These are phyloP conservation scores for Myripristis jacobus DNA, from an alignment of 2,797 vertebrate genomes.

Conservation along the genomic window DNA sequence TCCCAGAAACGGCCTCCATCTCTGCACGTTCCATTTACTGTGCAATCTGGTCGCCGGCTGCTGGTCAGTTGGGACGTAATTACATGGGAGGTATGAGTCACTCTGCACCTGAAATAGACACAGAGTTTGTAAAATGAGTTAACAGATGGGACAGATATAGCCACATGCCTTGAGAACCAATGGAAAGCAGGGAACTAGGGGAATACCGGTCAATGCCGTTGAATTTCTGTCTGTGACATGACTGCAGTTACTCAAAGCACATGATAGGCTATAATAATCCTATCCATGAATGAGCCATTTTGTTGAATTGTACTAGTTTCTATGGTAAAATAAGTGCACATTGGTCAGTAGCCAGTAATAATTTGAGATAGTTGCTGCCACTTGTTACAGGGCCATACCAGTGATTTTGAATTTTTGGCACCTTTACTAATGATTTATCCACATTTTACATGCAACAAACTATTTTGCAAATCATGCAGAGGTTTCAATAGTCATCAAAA, in stretches of 20 bases:
- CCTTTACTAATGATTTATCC: no score
- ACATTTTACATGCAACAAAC: no score
- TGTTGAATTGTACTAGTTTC: not conserved
- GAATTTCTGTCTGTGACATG: not conserved
- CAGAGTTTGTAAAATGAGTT: slow-evolving; percentile 32
- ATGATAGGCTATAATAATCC: not conserved
- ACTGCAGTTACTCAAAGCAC: not conserved
- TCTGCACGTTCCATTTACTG: slow-evolving; percentile 56
- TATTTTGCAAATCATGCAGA: no score
- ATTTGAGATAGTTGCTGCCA: not conserved
- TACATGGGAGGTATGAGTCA: slow-evolving; percentile 76
- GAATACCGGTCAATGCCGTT: not conserved
- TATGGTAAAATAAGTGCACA: not conserved
- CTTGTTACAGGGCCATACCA: no score
- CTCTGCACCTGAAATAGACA: slow-evolving; percentile 68
- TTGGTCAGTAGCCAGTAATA: not conserved
- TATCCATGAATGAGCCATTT: not conserved
- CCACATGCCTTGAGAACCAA: slow-evolving; percentile 15
- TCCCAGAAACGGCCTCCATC: slow-evolving; percentile 62
- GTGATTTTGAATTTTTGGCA: no score
- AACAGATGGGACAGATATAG: slow-evolving; percentile 45
- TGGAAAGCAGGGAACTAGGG: slow-evolving; percentile 9
- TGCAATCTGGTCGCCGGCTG: slow-evolving; percentile 39
- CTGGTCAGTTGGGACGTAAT: slow-evolving; percentile 57
- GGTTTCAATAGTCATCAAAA: no score